These are phyloP conservation scores for Caenorhabditis wallacei DNA, from an alignment of 2,888 invertebrate genomes.

Conservation along the genomic window DNA sequence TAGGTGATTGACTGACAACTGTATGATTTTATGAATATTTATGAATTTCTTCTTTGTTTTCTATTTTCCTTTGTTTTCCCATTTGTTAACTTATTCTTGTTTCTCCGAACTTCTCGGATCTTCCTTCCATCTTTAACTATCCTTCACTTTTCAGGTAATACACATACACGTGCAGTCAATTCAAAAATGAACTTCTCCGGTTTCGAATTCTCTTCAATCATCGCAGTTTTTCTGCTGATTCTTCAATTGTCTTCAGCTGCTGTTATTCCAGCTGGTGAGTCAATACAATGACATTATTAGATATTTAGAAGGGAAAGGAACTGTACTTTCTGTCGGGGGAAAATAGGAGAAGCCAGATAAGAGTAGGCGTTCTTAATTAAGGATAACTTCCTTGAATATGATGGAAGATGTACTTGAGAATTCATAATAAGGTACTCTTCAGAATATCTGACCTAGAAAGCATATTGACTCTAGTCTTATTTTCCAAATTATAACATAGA, in stretches of 20 bases:
- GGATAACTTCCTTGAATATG: too few species aligned
- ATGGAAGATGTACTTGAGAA: too few species aligned
- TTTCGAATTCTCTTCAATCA: conserved; percentile 55
- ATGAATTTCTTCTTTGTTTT: conserved; percentile 35
- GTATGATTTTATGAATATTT: conserved; percentile 16
- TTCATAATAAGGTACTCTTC: too few species aligned
- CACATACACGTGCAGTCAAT: conserved; percentile 11
- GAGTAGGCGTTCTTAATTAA: neutral
- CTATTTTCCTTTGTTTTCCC: neutral
- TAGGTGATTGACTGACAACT: conserved; percentile 21
- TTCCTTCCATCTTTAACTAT: neutral
- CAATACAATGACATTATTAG: conserved; percentile 2
- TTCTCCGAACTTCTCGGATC: neutral
- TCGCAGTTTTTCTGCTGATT: conserved; percentile 57
- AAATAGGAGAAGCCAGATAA: neutral
- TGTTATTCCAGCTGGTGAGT: conserved; percentile 62
- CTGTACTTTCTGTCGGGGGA: neutral
- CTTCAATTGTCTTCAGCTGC: conserved; percentile 60
- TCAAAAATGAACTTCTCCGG: conserved; percentile 60
- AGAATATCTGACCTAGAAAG: too few species aligned
- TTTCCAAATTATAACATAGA: too few species aligned
- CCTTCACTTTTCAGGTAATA: conserved; percentile 42
- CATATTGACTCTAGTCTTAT: too few species aligned
- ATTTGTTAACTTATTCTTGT: neutral
- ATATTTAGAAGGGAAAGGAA: neutral